Conservation (phyloP, 2,888 invertebrate species). For the Mycalesis mineus region DNA sequence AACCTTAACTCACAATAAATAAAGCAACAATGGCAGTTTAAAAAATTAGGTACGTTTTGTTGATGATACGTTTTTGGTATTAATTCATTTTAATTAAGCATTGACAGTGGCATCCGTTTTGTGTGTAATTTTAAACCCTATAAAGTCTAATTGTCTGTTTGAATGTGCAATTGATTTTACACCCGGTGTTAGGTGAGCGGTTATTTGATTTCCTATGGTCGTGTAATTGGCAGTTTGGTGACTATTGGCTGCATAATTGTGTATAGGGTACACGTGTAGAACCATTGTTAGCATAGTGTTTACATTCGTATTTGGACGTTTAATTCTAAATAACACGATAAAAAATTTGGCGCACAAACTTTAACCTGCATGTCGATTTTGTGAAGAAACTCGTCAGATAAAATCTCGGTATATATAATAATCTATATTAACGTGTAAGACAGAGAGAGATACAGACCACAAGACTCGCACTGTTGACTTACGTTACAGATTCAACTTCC, state of each 20-base stretch:
- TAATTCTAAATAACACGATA: too few relatives aligned
- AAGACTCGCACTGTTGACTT: too few relatives aligned
- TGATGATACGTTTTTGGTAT: constrained; percentile 43
- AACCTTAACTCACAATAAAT: constrained; percentile 5
- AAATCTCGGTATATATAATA: too few relatives aligned
- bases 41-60: constrained; percentile 17
- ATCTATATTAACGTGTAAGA: too few relatives aligned
- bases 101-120: constrained; percentile 45
- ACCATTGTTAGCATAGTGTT: not conserved
- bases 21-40: constrained; percentile 4
- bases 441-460: too few relatives aligned
- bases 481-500: too few relatives aligned
- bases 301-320: too few relatives aligned
- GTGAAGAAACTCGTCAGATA: too few relatives aligned
- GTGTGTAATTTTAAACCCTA: constrained; percentile 35
- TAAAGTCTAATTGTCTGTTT: constrained; percentile 46
- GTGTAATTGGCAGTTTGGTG: constrained; percentile 17
- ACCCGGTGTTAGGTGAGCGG: constrained; percentile 20
- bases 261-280: constrained; percentile 4
- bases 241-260: constrained; percentile 6
- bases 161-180: constrained; percentile 22
- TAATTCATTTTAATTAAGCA: constrained; percentile 52
- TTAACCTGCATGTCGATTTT: too few relatives aligned
- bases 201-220: constrained; percentile 15
- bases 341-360: too few relatives aligned